These are phyloP conservation scores for Channa argus DNA, from an alignment of 2,113 vertebrate species.

Conservation along the genomic window DNA sequence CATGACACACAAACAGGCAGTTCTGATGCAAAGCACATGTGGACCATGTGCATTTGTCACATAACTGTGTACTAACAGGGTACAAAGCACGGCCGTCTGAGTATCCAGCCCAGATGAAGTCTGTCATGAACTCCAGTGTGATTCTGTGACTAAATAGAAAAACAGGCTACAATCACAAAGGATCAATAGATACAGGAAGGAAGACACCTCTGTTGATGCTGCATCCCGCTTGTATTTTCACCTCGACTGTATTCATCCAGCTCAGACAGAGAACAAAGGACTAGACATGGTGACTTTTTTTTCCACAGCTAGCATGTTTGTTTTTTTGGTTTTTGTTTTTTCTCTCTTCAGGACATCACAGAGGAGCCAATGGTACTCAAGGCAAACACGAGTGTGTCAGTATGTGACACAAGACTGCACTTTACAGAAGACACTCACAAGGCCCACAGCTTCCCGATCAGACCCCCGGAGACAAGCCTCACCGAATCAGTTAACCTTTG, in stretches of 20 bases:
- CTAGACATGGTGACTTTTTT: slow-evolving; percentile 55
- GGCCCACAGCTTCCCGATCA: slow-evolving; percentile 68
- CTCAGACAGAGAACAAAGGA: slow-evolving; percentile 68
- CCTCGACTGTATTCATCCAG: slow-evolving; percentile 58
- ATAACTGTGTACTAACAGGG: slow-evolving; percentile 70
- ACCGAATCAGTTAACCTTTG: slow-evolving; percentile 79
- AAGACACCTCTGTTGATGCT: slow-evolving; percentile 60
- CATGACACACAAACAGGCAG: slow-evolving; percentile 65
- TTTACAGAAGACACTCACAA: slow-evolving; percentile 74
- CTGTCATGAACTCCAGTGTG: slow-evolving; percentile 57
- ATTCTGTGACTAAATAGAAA: slow-evolving; percentile 51
- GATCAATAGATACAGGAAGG: slow-evolving; percentile 59
- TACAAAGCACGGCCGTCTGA: slow-evolving; percentile 61
- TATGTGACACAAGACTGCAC: slow-evolving; percentile 76
- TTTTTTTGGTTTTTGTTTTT: not conserved
- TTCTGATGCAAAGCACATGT: slow-evolving; percentile 62
- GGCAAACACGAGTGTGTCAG: slow-evolving; percentile 71
- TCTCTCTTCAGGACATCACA: slow-evolving; percentile 34
- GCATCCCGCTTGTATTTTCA: slow-evolving; percentile 59
- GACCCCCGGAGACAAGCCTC: slow-evolving; percentile 66
- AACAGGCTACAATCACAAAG: slow-evolving; percentile 56
- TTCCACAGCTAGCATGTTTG: slow-evolving; percentile 30
- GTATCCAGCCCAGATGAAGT: slow-evolving; percentile 58
- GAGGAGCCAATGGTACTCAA: slow-evolving; percentile 71
- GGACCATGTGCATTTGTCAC: slow-evolving; percentile 74